A percentile compares a stretch with the other conserved stretches of the same genome.
phyloP scores from a whole-genome alignment of 2,113 vertebrate genomes.

The Dolichotis patagonum region DNA sequence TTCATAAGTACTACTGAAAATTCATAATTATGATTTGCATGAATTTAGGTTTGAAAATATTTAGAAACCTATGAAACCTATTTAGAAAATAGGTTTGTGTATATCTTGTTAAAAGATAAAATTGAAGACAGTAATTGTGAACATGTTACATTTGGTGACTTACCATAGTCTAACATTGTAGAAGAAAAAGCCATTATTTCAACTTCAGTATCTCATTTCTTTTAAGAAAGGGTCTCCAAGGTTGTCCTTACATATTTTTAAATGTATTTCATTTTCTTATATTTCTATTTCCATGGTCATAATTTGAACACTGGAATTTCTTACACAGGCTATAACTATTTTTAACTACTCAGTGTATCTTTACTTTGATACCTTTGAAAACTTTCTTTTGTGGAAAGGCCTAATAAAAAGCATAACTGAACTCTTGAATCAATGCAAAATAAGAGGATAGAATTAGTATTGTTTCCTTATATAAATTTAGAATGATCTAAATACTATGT shows the following conservation, averaged over 20 bases:
- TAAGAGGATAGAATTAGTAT: background rate
- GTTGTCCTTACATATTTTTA: background rate
- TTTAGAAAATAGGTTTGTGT: background rate
- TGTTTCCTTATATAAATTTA: background rate
- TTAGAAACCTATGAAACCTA: too few species aligned
- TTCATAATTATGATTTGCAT: background rate
- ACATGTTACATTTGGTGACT: background rate
- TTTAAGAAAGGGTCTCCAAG: background rate
- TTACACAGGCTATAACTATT: background rate
- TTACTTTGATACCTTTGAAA: background rate
- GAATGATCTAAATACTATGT: background rate
- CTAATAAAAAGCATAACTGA: background rate
- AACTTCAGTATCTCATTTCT: background rate
- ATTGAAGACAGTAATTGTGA: background rate
- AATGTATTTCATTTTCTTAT: background rate
- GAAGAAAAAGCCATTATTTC: background rate
- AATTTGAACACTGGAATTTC: background rate
- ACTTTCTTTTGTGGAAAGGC: background rate
- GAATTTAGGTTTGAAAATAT: too few species aligned
- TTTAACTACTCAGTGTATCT: background rate
- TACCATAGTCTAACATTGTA: background rate
- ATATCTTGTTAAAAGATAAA: background rate
- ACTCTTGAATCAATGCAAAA: background rate
- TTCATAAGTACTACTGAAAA: background rate
- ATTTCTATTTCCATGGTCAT: background rate